Base-by-base conservation (phyloP, 2,888 invertebrate genomes). In the Pristionchus entomophagus region DNA sequence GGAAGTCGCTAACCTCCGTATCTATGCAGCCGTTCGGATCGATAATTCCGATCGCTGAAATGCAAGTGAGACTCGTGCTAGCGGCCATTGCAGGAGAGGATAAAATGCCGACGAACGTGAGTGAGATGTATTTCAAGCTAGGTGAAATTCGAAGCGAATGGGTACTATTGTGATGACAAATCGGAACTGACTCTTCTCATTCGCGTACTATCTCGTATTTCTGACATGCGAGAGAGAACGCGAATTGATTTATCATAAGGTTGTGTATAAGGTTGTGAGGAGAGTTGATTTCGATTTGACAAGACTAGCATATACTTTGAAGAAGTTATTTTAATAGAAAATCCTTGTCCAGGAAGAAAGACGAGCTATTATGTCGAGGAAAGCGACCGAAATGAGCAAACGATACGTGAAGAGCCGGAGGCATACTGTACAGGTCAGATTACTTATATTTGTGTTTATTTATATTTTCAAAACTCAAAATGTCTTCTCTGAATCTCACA, bases 31-130 rank as follows among this genome's bases (percentile, higher is more conserved):
- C 94, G 0, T 88, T 93, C 29, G 95, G 95, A 10, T 94, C 94
- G 6, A 91, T 95, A 19, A 94, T 94, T 91, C 94, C 95, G 0
- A 94, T 94, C 1, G 91, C 94, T 26, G 95, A 95, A 88, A 90
- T 95, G 90, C 95, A 95, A 90, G 93, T 94, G 62, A 91, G 95
- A 19, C 92, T 94, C 88, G 94, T 94, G 69, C 92, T 88, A 62
- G 91, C 90, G 26, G 90, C 88, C 56, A 87, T 93, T 22, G 59
- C 65, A 6, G 81, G 81, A 6, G 38, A 29, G 22, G 17, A n/a
- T 6, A 80, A 78, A 49, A n/a, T 86, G 29, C 80, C 86, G 4
- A 26, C 8, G 12, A 32, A 22, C 26, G 77, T 53, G 32, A 38
- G 84, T 45, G 12, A 65, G 3, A n/a, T n/a, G n/a, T n/a, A n/a